These are phyloP conservation scores for Phaethornis superciliosus DNA, from an alignment of 2,113 vertebrate species.

Conservation along the genomic window DNA sequence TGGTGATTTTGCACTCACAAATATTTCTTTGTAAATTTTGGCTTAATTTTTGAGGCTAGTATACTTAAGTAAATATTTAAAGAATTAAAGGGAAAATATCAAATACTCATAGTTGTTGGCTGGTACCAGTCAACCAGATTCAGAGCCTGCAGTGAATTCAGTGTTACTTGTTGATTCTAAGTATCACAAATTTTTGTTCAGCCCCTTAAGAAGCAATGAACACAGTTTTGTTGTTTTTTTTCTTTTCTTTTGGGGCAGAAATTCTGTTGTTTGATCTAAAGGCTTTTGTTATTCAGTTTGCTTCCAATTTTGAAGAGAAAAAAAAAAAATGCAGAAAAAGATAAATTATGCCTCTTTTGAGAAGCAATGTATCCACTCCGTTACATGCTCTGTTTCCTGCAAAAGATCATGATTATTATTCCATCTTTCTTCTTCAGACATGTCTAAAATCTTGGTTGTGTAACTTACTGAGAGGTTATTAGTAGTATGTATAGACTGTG, in stretches of 20 bases:
- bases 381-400: not conserved
- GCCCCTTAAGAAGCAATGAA: not conserved
- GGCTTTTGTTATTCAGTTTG: not conserved
- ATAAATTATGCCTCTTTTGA: not conserved
- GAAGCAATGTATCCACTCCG: not conserved
- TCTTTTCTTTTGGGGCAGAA: not conserved
- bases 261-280: not conserved
- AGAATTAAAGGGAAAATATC: conserved; percentile 5
- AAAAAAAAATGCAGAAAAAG: not conserved
- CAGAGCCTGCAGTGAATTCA: not conserved
- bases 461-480: conserved; percentile 10
- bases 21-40: conserved; percentile 8
- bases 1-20: not conserved
- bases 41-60: not conserved
- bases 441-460: not conserved
- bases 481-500: not conserved
- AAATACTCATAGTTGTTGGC: not conserved
- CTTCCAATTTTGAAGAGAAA: not conserved
- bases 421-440: conserved; percentile 30
- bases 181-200: not conserved
- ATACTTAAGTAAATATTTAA: conserved; percentile 4
- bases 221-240: not conserved
- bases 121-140: not conserved
- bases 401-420: conserved; percentile 23
- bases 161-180: not conserved